A percentile compares a stretch with the other conserved stretches of the same genome.
Conservation (phyloP, 2,113 vertebrate species). For the Harpagus bidentatus region DNA sequence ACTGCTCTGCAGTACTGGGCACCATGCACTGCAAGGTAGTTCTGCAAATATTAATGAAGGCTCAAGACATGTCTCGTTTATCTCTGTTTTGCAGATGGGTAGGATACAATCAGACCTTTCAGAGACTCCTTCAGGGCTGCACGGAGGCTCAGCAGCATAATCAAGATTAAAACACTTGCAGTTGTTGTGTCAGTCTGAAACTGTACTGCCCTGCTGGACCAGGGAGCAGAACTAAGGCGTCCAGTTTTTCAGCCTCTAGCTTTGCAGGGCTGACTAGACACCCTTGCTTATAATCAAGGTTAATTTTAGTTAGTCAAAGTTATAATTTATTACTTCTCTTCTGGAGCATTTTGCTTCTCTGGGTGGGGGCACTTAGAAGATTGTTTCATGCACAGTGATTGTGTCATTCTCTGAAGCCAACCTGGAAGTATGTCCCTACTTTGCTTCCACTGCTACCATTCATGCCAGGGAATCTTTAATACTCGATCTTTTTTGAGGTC, state of each 20-base stretch:
- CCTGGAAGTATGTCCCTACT: neutral
- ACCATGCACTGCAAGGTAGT: neutral
- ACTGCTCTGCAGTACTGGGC: neutral
- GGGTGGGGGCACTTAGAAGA: neutral
- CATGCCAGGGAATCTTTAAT: neutral
- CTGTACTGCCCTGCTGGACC: neutral
- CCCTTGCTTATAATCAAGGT: neutral
- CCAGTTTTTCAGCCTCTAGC: neutral
- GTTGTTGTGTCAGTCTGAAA: neutral
- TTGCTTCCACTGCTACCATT: neutral
- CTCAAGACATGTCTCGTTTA: neutral
- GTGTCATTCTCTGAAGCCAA: neutral
- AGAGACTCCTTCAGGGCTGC: neutral
- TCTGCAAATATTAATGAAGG: neutral
- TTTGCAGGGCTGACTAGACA: neutral
- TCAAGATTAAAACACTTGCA: neutral
- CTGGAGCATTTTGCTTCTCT: neutral
- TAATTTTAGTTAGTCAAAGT: neutral
- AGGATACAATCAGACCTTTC: neutral
- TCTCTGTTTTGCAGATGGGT: neutral
- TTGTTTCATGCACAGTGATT: neutral
- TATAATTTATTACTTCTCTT: neutral
- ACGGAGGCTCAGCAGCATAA: neutral
- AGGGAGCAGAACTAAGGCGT: neutral
- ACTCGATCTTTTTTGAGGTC: neutral